phyloP scores from a whole-genome alignment of 1,140 invertebrate species.

The Euura lappo region DNA sequence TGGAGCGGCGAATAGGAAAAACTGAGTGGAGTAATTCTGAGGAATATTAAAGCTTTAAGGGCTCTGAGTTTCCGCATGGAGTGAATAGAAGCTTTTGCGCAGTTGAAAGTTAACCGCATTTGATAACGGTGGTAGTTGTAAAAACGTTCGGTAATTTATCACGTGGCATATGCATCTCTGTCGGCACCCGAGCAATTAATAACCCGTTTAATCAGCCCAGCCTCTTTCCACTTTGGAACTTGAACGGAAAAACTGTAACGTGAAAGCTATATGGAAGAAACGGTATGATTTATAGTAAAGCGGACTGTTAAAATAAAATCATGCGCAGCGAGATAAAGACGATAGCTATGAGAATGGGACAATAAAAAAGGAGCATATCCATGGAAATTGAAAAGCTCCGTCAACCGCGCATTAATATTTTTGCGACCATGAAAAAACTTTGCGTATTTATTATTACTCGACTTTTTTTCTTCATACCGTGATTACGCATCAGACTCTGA shows the following conservation, averaged over 20 bases:
- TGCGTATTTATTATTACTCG: background rate
- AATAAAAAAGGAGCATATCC: too few species aligned
- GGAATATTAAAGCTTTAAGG: background rate
- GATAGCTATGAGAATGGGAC: background rate
- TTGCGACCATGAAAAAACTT: background rate
- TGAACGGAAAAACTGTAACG: constrained; percentile 36
- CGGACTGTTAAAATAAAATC: constrained; percentile 31
- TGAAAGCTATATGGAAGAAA: constrained; percentile 33
- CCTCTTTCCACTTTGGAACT: constrained; percentile 35
- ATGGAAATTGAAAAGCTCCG: too few species aligned
- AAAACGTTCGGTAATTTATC: constrained; percentile 41
- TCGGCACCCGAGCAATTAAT: constrained; percentile 49
- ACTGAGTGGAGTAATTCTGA: background rate
- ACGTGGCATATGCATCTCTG: constrained; percentile 45
- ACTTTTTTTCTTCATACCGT: background rate
- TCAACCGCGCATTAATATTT: background rate
- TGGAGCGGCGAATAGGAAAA: background rate
- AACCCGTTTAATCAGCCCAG: constrained; percentile 50
- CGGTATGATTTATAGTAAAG: constrained; percentile 51
- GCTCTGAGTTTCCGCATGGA: background rate
- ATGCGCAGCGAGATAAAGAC: constrained; percentile 27
- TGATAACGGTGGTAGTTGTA: constrained; percentile 13
- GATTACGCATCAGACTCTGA: background rate
- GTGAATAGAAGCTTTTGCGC: background rate
- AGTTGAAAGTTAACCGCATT: background rate